Evolutionary conservation across 2,797 vertebrate species (phyloP).

Genomic region (Pogoniulus pusillus): DNA sequence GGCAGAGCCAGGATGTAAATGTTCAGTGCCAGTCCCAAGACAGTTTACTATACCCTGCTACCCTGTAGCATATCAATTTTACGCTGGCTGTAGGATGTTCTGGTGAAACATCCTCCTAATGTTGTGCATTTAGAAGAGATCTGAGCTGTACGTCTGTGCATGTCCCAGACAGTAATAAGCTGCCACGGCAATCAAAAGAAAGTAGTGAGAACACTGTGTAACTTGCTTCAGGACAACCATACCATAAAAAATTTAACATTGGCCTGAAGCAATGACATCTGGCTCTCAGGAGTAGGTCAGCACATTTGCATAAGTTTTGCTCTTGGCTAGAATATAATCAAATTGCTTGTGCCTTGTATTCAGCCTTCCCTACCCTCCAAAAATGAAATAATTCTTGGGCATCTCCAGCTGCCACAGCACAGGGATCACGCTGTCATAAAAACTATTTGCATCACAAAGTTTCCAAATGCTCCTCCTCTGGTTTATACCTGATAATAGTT

Average conservation of each 20-base stretch:
- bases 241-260: constrained; percentile 63
- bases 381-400: constrained; percentile 29
- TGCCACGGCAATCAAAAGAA: constrained; percentile 44
- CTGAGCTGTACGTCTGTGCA: not conserved
- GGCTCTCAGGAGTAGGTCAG: constrained; percentile 63
- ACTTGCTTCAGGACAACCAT: constrained; percentile 51
- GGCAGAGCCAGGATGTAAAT: not conserved
- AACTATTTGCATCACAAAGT: not conserved
- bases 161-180: constrained; percentile 39
- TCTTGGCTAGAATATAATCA: constrained; percentile 53
- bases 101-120: not conserved
- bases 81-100: not conserved
- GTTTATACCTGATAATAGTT: constrained; percentile 15
- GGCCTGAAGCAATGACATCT: constrained; percentile 63
- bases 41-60: not conserved
- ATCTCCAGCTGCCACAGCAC: constrained; percentile 30
- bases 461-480: constrained; percentile 31
- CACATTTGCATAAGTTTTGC: constrained; percentile 60
- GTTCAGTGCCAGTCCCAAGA: not conserved
- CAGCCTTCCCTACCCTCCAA: constrained; percentile 6
- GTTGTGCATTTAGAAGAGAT: constrained; percentile 7
- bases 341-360: constrained; percentile 46
- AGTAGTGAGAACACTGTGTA: not conserved
- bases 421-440: not conserved
- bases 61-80: not conserved